Evolutionary conservation across 2,113 vertebrate species (phyloP), one percentile per base, ranked within the genome.

Genomic region (Proterorhinus semilunaris): DNA sequence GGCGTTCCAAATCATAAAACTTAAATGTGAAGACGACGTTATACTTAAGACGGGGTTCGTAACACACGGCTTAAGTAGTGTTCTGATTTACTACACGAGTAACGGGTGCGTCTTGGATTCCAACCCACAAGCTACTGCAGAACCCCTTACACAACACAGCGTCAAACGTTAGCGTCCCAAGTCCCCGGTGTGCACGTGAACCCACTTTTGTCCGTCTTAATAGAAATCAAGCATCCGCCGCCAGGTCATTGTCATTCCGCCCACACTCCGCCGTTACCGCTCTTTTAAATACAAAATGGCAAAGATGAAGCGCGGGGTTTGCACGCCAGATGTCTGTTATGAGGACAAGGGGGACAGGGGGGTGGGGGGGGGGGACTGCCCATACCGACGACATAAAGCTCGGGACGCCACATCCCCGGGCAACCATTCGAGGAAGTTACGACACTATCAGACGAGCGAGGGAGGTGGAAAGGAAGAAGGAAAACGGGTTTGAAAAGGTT

Each of bases 391-490:
- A 5, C 76, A 78, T 46, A 73, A 53, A 63, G 75, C 71, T 66
- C 12, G 65, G 71, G 72, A 81, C 75, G 83, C 86, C 80, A 73
- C 68, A 73, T 86, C 86, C 85, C 86, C 51, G 43, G 84, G 27
- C 88, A 84, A 76, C 74, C 81, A 84, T 91, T 88, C 81, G 74
- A 79, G 83, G 83, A 80, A 59, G 81, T 87, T 88, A 88, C 77
- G 86, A 78, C 77, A 72, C 74, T 75, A 82, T 86, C 82, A 79
- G 81, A 89, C 82, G 84, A 87, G 79, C 79, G 82, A 74, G 84
- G 68, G 58, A 52, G 66, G 72, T 58, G 27, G 70, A 69, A 48
- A 11, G 48, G 21, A 7, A 17, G n/a, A n/a, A n/a, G n/a, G n/a
- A n/a, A n/a, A n/a, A n/a, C n/a, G n/a, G n/a, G n/a, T n/a, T n/a